A percentile compares a stretch with the other conserved stretches of the same genome.
Conservation (phyloP, 2,888 invertebrate species). For the Glyphotaelius pellucidus region DNA sequence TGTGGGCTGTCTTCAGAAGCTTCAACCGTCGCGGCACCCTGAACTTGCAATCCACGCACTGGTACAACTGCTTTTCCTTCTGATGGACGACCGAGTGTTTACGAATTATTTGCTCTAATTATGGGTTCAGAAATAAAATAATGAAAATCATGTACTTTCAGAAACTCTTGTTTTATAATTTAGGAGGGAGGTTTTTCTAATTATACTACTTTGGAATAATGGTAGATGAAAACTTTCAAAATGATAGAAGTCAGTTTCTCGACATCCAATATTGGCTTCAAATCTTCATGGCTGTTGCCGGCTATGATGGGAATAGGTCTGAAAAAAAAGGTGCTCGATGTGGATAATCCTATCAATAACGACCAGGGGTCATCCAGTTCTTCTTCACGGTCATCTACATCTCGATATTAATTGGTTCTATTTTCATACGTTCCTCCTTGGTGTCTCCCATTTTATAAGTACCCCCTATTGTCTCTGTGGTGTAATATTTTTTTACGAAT, state of each 20-base stretch:
- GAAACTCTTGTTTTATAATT: background rate
- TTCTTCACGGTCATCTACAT: background rate
- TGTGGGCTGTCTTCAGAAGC: background rate
- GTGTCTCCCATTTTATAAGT: background rate
- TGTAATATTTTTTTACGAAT: background rate
- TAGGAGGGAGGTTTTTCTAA: background rate
- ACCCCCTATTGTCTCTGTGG: background rate
- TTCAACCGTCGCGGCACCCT: background rate
- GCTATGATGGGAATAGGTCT: background rate
- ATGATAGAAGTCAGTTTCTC: background rate
- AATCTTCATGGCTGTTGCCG: background rate
- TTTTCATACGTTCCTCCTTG: background rate
- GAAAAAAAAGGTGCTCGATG: background rate
- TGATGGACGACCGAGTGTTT: too few species aligned
- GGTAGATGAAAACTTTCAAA: too few species aligned
- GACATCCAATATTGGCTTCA: background rate
- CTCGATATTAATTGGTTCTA: background rate
- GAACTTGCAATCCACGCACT: background rate
- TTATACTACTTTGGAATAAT: background rate
- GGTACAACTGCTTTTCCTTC: too few species aligned
- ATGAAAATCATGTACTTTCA: too few species aligned
- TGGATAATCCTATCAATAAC: background rate
- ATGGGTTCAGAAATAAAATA: too few species aligned
- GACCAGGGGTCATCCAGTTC: background rate
- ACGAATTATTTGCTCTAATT: too few species aligned